Conservation (phyloP, 2,888 invertebrate species). For the Thalpophila matura region DNA sequence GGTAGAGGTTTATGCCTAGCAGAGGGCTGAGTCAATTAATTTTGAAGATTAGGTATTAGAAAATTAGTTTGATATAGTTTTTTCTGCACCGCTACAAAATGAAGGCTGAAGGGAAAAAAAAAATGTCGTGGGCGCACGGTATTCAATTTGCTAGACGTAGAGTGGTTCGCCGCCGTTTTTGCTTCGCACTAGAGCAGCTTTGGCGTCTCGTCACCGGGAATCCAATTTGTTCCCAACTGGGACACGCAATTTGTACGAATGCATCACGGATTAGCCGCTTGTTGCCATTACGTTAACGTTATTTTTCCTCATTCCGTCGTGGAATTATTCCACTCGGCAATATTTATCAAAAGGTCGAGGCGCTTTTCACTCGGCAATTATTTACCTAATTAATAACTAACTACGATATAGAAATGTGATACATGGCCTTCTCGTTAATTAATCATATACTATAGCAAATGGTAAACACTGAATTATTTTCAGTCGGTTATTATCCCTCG, state of each 20-base stretch:
- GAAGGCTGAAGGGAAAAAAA: constrained; percentile 5
- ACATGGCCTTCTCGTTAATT: constrained; percentile 43
- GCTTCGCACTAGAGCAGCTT: constrained; percentile 34
- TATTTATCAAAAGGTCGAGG: constrained; percentile 48
- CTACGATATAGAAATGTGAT: constrained; percentile 46
- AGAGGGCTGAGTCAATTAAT: too few species aligned
- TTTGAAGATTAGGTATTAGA: too few species aligned
- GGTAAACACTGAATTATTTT: constrained; percentile 44
- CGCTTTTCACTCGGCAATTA: constrained; percentile 44
- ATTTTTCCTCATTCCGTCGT: constrained; percentile 35
- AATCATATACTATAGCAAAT: constrained; percentile 34
- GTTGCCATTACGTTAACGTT: constrained; percentile 49
- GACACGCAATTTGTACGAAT: constrained; percentile 73
- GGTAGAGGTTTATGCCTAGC: background rate
- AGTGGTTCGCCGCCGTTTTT: constrained; percentile 24
- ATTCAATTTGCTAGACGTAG: constrained; percentile 44
- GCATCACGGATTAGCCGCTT: constrained; percentile 68
- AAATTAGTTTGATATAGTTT: background rate
- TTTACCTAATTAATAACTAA: constrained; percentile 51
- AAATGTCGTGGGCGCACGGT: constrained; percentile 2
- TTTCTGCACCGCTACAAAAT: background rate
- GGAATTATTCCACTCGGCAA: constrained; percentile 42
- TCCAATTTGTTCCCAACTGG: constrained; percentile 73
- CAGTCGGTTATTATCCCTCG: constrained; percentile 24
- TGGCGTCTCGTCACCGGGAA: constrained; percentile 65